Evolutionary conservation across 1,140 invertebrate species (phyloP), one percentile per base, ranked within the genome.

Genomic region (Diplogasteroides magnus): DNA sequence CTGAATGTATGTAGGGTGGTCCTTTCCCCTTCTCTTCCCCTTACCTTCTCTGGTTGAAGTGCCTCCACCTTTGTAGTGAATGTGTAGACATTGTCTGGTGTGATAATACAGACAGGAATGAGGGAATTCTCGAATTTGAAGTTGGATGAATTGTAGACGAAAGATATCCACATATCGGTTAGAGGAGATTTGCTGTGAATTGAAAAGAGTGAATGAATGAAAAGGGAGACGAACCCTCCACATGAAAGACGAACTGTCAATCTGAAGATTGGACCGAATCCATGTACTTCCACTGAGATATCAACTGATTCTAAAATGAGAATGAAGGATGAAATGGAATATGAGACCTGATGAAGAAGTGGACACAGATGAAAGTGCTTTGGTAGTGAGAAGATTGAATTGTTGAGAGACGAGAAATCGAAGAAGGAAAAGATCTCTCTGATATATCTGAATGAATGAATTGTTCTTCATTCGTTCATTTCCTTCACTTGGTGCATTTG

Each of bases 71-170:
- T 2, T 3, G 37, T 48, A 13, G 64, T 65, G 32, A 37, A 65
- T 14, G 64, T 65, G 32, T 65, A 65, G 27, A 65, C 31, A 14
- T 65, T 11, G 13, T 31, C 64, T 23, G 64, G 37, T 11, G 37
- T 48, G 37, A 48, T 6, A 6, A 48, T 11, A 6, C 6, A 6
- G 6, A 48, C 37, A 11, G 37, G 37, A 19, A 48, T 48, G 37
- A 48, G 37, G 6, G 37, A 6, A 48, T 48, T 19, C 6, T 19
- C 19, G 37, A 48, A 19, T 19, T 48, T 48, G 37, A 48, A 48
- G 6, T 6, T 11, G 6, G 6, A 6, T 19, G 6, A 11, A 6
- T 48, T 48, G 37, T 48, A 48, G 37, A 48, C 19, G 37, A 48
- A 48, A 6, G 37, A 48, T 19, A 48, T 11, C 37, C 37, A 48